These are phyloP conservation scores for Merluccius polli DNA, from an alignment of 2,797 vertebrate genomes.

Conservation along the genomic window DNA sequence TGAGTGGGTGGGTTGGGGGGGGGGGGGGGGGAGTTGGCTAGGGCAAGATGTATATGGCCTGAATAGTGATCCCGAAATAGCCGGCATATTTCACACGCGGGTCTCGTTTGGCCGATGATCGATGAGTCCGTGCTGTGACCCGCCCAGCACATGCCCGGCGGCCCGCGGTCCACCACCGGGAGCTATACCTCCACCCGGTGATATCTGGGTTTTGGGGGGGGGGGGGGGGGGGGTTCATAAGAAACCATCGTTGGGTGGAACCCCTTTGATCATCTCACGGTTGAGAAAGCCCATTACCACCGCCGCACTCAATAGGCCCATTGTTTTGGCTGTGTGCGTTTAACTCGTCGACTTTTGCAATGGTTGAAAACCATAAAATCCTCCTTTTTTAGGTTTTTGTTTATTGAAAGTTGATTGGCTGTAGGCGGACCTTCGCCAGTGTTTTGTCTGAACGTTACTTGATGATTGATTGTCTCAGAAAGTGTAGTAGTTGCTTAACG, in stretches of 20 bases:
- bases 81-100: not conserved
- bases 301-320: constrained; percentile 70
- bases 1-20: not conserved
- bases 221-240: constrained; percentile 67
- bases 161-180: too few relatives aligned
- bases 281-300: constrained; percentile 73
- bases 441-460: too few relatives aligned
- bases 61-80: not conserved
- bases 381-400: too few relatives aligned
- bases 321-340: constrained; percentile 56
- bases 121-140: not conserved
- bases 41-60: not conserved
- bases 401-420: too few relatives aligned
- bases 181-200: constrained; percentile 54
- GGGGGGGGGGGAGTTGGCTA: not conserved
- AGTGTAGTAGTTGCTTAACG: too few relatives aligned
- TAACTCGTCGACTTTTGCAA: too few relatives aligned
- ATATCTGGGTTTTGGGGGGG: too few relatives aligned
- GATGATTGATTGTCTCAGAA: too few relatives aligned
- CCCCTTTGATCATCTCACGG: constrained; percentile 60
- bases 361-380: too few relatives aligned
- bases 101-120: not conserved
- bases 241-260: constrained; percentile 63
- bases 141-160: constrained; percentile 54
- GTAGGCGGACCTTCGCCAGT: too few relatives aligned